Evolutionary conservation across 2,797 vertebrate species (phyloP), one percentile per base, ranked within the genome.

Genomic region (Xenentodon cancila): DNA sequence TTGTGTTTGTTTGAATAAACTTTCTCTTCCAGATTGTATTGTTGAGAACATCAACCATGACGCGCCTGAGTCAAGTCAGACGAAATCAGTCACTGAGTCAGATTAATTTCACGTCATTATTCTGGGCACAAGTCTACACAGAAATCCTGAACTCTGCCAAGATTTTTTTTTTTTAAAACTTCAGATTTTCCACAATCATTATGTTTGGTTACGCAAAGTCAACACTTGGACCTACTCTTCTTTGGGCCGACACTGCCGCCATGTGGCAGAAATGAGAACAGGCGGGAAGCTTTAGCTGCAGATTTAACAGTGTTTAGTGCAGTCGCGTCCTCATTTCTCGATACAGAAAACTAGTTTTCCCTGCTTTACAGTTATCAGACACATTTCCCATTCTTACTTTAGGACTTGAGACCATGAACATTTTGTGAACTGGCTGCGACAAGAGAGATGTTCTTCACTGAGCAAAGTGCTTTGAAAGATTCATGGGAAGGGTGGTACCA

Each of bases 231-330:
- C 52, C 9, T 1, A 19, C 22, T 19, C 42, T 20, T 9, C 9
- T 46, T 60, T 66, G 27, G 68, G 48, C 9, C 25, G 48, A 84
- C 22, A 46, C 75, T 80, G 80, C 59, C 85, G 67, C 71, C 84
- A n/a, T 48, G 79, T 84, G 87, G 79, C 4, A 7, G 15, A 47
- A 55, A 56, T 1, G 9, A 34, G 18, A 40, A 40, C 37, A 40
- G 15, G 12, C 37, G 9, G 13, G 37, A 40, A 40, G 37, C 37
- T 40, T 5, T 13, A 40, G 37, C 12, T 37, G 34, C 11, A 37
- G 34, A 13, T 37, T 37, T 25, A 25, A 25, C 25, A 3, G 30
- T 5, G 30, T 8, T 30, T 30, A 30, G 7, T 30, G 30, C 37
- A 40, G 3, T 8, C 3, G 16, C 37, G 16, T 40, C 37, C 37